A percentile compares a stretch with the other conserved stretches of the same genome.
These are phyloP conservation scores for Minunthozetes semirufus DNA, from an alignment of 2,888 invertebrate genomes.

Conservation along the genomic window DNA sequence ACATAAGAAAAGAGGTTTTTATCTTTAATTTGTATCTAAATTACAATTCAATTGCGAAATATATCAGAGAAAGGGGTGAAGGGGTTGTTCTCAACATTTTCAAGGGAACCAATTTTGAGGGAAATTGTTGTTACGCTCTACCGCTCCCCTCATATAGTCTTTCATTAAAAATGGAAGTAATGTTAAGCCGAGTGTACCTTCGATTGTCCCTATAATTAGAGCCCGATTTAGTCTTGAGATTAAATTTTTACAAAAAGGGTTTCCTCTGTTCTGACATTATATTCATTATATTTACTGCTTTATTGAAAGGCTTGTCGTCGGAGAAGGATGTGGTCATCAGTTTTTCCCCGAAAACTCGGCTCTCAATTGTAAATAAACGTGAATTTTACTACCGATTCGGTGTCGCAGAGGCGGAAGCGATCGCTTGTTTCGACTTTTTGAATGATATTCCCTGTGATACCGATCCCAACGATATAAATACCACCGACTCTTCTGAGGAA, in stretches of 20 bases:
- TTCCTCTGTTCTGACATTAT: no score
- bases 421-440: slow-evolving; percentile 71
- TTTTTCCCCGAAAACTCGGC: slow-evolving; percentile 51
- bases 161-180: neutral
- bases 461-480: neutral
- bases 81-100: no score
- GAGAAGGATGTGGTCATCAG: slow-evolving; percentile 47
- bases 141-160: neutral
- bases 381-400: slow-evolving; percentile 72
- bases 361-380: slow-evolving; percentile 67
- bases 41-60: neutral
- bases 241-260: no score
- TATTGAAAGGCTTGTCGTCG: neutral
- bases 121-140: no score
- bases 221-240: no score
- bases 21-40: neutral
- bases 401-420: slow-evolving; percentile 67
- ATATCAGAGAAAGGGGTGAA: no score
- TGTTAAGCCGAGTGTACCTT: neutral
- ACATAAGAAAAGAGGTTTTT: slow-evolving; percentile 69
- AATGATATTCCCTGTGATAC: slow-evolving; percentile 51
- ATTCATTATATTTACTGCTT: no score
- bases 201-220: neutral
- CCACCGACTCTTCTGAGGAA: neutral
- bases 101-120: no score